These are phyloP conservation scores for Hypercompe scribonia DNA, from an alignment of 2,888 invertebrate genomes.

Conservation along the genomic window DNA sequence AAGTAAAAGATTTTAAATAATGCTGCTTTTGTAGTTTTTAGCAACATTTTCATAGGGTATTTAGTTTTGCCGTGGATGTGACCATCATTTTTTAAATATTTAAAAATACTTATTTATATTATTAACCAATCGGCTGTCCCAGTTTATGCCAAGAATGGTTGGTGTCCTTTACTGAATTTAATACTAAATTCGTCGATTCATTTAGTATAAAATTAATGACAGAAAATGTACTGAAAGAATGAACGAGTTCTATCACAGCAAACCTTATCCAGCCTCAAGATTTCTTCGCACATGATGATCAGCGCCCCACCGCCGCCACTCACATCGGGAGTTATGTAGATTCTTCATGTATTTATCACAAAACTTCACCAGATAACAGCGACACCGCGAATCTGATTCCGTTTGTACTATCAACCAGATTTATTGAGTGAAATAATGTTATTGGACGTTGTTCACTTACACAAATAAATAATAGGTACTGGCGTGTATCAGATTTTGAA, in stretches of 20 bases:
- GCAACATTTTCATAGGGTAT: no score
- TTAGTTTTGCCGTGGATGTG: no score
- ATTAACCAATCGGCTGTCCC: no score
- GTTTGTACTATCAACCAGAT: slow-evolving; percentile 75
- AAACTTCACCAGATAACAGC: slow-evolving; percentile 84
- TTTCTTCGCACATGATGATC: slow-evolving; percentile 3
- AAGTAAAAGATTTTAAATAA: no score
- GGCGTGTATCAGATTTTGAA: slow-evolving; percentile 52
- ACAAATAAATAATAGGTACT: slow-evolving; percentile 54
- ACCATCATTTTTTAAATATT: no score
- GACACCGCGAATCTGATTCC: slow-evolving; percentile 85
- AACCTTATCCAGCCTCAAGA: slow-evolving; percentile 10
- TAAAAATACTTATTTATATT: no score
- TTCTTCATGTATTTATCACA: slow-evolving; percentile 81
- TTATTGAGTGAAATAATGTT: slow-evolving; percentile 75
- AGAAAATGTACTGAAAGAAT: background rate
- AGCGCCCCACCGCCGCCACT: slow-evolving; percentile 67
- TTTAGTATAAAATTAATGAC: no score
- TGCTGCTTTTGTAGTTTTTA: no score
- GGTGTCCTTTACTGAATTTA: no score
- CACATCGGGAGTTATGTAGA: slow-evolving; percentile 83
- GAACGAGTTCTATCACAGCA: background rate
- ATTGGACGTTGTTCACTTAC: slow-evolving; percentile 46
- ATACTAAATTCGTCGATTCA: no score
- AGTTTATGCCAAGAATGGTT: no score